Conservation (phyloP, 2,888 invertebrate species). For the Ceratothoa steindachneri region DNA sequence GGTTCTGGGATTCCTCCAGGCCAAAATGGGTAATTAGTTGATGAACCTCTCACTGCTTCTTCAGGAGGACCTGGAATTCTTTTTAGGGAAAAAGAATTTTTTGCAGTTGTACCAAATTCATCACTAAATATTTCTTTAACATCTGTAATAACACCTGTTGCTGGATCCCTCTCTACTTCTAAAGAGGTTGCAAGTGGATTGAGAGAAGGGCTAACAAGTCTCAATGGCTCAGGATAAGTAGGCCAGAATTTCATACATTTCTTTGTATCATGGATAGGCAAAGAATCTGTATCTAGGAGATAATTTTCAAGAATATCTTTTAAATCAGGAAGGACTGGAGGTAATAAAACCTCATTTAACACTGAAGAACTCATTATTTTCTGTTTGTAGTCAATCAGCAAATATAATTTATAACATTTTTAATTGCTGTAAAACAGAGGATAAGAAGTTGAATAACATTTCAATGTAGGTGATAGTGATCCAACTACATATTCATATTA, state of each 20-base stretch:
- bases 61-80: slow-evolving; percentile 59
- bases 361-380: too few relatives aligned
- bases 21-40: slow-evolving; percentile 78
- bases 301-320: slow-evolving; percentile 41
- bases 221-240: slow-evolving; percentile 24
- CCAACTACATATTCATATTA: too few relatives aligned
- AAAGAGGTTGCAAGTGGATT: slow-evolving; percentile 19
- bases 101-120: slow-evolving; percentile 63
- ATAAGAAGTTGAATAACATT: too few relatives aligned
- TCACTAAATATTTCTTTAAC: slow-evolving; percentile 59
- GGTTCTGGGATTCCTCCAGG: slow-evolving; percentile 68
- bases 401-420: too few relatives aligned
- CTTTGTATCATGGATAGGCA: slow-evolving; percentile 42
- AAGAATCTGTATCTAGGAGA: slow-evolving; percentile 31
- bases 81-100: slow-evolving; percentile 67
- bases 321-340: slow-evolving; percentile 37
- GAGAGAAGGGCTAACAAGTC: slow-evolving; percentile 26
- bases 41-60: slow-evolving; percentile 69
- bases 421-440: too few relatives aligned
- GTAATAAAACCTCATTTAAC: slow-evolving; percentile 11
- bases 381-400: too few relatives aligned
- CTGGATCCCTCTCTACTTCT: slow-evolving; percentile 45
- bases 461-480: too few relatives aligned
- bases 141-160: slow-evolving; percentile 40
- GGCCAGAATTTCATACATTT: slow-evolving; percentile 29